Evolutionary conservation across 2,113 vertebrate genomes (phyloP), one percentile per base, ranked within the genome.

Genomic region (Ctenodactylus gundi): DNA sequence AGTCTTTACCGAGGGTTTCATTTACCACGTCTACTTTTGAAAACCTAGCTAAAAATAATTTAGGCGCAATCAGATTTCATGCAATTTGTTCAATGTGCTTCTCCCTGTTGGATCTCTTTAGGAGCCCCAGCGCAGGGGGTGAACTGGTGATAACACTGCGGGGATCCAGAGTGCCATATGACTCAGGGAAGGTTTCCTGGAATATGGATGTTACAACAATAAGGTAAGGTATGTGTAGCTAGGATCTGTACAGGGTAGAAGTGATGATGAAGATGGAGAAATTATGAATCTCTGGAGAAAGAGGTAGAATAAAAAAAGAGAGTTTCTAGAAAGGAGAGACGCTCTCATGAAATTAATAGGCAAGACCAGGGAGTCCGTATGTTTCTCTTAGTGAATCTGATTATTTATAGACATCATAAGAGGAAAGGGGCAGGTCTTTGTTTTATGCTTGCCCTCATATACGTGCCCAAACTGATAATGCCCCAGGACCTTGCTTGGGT

Each of bases 1-100:
- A 92, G 58, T 78, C 91, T 91, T 83, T 76, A 87, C 25, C 2
- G 4, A 60, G 49, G 55, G 49, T 77, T 95, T 95, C 64, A 60
- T 77, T 95, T 94, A 88, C 36, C 76, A 62, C 41, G 70, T 84
- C 65, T 29, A 27, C 41, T 89, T 92, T 91, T 85, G 36, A 55
- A 91, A 95, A 83, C 39, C 60, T 70, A 67, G 23, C 41, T 85
- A 81, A 91, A 68, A 25, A 31, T 85, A 88, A 85, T 41, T 90
- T 29, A 44, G 85, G 82, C 27, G 7, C 55, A 36, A 73, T 39
- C 14, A 85, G 53, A 80, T 39, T 68, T 67, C 57, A 72, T 70
- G 64, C n/a, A 20, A 7, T 91, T 58, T 75, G 18, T 41, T 88
- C 75, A 78, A 8, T 27, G 31, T 8, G 44, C 25, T 39, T 86